These are phyloP conservation scores for Bucorvus abyssinicus DNA, from an alignment of 2,797 vertebrate species.

Conservation along the genomic window DNA sequence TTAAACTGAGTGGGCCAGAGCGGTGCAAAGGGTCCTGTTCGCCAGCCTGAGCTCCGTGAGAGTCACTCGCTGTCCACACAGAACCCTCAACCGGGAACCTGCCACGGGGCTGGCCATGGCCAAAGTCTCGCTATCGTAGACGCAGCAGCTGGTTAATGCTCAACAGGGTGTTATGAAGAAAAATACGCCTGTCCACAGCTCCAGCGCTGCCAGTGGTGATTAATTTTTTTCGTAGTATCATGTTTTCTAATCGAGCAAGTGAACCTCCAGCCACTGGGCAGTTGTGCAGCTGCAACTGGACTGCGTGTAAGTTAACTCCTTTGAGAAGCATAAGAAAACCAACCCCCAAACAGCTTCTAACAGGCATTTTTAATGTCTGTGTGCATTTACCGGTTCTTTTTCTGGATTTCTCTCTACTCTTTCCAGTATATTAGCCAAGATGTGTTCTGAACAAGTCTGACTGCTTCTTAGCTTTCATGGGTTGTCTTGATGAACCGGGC, in stretches of 20 bases:
- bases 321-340: background rate
- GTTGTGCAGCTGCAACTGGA: background rate
- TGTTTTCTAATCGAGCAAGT: background rate
- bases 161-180: background rate
- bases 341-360: background rate
- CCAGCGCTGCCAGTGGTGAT: conserved; percentile 13
- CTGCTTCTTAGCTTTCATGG: background rate
- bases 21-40: conserved; percentile 13
- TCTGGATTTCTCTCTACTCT: background rate
- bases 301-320: background rate
- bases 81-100: background rate
- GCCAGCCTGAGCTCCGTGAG: background rate
- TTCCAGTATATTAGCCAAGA: background rate
- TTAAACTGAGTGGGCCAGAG: conserved; percentile 36
- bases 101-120: fast-evolving
- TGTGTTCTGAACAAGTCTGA: background rate
- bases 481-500: background rate
- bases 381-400: too few relatives aligned
- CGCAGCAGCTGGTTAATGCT: background rate
- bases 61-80: background rate
- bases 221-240: background rate
- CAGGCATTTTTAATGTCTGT: background rate
- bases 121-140: background rate
- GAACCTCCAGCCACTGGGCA: conserved; percentile 4
- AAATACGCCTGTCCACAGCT: background rate